phyloP scores from a whole-genome alignment of 2,113 vertebrate species.

The Sorex araneus region DNA sequence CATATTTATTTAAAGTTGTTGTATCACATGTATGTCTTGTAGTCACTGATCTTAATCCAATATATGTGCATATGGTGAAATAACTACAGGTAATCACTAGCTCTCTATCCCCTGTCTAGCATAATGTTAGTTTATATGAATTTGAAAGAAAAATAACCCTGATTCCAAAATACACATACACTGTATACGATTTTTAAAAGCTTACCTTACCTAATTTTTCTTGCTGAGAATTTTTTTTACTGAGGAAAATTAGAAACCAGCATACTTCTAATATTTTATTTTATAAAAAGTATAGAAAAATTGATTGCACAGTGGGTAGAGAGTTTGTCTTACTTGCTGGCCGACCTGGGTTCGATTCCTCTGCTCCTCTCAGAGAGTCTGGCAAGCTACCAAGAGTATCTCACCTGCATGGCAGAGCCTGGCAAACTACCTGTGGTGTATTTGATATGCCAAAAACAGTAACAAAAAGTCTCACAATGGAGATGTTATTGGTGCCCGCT shows the following conservation, averaged over 20 bases:
- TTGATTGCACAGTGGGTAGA: no score
- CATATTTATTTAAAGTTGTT: background rate
- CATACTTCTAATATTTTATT: background rate
- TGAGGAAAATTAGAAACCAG: background rate
- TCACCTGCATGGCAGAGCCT: no score
- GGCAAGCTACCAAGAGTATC: no score
- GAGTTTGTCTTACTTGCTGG: no score
- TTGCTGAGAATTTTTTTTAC: no score
- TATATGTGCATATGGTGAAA: background rate
- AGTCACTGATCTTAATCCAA: background rate
- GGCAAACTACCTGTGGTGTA: no score
- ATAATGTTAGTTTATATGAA: background rate
- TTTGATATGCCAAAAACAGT: no score
- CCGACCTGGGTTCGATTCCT: no score
- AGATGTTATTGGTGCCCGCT: no score
- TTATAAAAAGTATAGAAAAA: background rate
- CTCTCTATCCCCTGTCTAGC: background rate
- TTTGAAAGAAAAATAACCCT: conserved; percentile 29
- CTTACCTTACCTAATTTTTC: background rate
- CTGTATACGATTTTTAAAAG: background rate
- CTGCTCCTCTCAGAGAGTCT: no score
- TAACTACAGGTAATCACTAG: background rate
- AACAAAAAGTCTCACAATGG: no score
- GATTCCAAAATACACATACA: background rate
- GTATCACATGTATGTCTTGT: background rate